Conservation (phyloP, 92 coral and sea anemone species). For the Paramuricea clavata region DNA sequence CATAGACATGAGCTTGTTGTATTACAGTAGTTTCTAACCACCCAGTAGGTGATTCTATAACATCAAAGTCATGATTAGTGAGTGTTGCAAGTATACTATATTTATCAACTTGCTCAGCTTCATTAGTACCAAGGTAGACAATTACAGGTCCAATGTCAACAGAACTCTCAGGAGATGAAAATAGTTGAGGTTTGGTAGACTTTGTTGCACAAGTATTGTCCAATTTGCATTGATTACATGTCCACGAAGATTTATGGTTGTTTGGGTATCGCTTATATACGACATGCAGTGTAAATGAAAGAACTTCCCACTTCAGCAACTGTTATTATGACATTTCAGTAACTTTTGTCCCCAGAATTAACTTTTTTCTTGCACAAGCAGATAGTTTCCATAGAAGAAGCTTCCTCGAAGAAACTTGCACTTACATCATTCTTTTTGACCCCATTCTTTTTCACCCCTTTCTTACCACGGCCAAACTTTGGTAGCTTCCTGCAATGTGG, state of each 20-base stretch:
- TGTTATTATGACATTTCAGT: conserved; percentile 37
- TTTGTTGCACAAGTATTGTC: conserved; percentile 22
- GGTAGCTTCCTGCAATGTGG: conserved; percentile 67
- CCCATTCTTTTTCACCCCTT: conserved; percentile 31
- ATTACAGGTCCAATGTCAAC: not conserved
- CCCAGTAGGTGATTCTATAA: not conserved
- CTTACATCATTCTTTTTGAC: not conserved
- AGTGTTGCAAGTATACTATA: conserved; percentile 1
- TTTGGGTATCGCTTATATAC: conserved; percentile 48
- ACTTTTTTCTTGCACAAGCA: conserved; percentile 37
- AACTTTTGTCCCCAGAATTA: conserved; percentile 7
- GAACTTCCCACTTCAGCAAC: conserved; percentile 44
- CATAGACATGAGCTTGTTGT: conserved; percentile 45
- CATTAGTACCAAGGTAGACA: not conserved
- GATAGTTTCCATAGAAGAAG: conserved; percentile 30
- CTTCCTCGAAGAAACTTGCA: conserved; percentile 18
- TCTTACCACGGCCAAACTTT: conserved; percentile 47
- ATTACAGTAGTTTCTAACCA: conserved; percentile 24
- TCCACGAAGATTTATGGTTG: conserved; percentile 33
- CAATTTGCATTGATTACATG: conserved; percentile 34
- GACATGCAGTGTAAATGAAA: conserved; percentile 47
- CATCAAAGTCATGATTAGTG: conserved; percentile 21
- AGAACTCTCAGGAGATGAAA: conserved; percentile 36
- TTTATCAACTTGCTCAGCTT: conserved; percentile 17
- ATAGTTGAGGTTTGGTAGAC: conserved; percentile 13